A percentile compares a stretch with the other conserved stretches of the same genome.
Conservation (phyloP, 2,888 invertebrate genomes). For the Leptopilina drosophilae region DNA sequence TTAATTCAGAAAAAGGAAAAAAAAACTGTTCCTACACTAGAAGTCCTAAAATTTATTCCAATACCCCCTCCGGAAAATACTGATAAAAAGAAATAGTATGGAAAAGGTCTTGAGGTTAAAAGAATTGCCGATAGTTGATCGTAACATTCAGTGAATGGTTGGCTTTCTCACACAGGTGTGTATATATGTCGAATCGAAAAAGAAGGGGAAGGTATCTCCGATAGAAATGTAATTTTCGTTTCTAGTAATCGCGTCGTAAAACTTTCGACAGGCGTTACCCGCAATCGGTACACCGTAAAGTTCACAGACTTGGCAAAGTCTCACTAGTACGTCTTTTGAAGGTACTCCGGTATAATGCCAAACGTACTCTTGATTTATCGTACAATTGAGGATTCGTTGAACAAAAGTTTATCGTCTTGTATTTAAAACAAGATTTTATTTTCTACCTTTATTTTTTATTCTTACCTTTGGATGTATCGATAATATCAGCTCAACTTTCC, state of each 20-base stretch:
- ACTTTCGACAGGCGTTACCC: conserved; percentile 40
- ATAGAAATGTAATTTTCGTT: conserved; percentile 39
- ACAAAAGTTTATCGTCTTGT: conserved; percentile 50
- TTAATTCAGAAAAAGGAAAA: too few relatives aligned
- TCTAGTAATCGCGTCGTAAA: conserved; percentile 39
- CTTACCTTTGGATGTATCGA: too few relatives aligned
- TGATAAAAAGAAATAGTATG: background rate
- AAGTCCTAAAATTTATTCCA: too few relatives aligned
- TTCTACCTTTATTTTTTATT: background rate
- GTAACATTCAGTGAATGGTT: conserved; percentile 23
- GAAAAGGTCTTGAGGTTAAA: conserved; percentile 16
- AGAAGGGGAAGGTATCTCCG: conserved; percentile 3
- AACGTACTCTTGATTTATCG: conserved; percentile 62
- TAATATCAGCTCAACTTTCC: too few relatives aligned
- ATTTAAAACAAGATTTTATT: conserved; percentile 42
- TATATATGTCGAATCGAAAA: conserved; percentile 27
- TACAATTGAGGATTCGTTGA: conserved; percentile 57
- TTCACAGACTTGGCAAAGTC: conserved; percentile 59
- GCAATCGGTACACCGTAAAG: conserved; percentile 55
- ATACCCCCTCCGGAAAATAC: background rate
- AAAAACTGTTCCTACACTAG: too few relatives aligned
- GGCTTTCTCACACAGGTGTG: conserved; percentile 34
- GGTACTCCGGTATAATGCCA: conserved; percentile 62
- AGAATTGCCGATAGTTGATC: conserved; percentile 35
- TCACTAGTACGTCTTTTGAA: conserved; percentile 58